Evolutionary conservation across 2,888 invertebrate species (phyloP), one percentile per base, ranked within the genome.

Genomic region (Ectemnius lituratus): DNA sequence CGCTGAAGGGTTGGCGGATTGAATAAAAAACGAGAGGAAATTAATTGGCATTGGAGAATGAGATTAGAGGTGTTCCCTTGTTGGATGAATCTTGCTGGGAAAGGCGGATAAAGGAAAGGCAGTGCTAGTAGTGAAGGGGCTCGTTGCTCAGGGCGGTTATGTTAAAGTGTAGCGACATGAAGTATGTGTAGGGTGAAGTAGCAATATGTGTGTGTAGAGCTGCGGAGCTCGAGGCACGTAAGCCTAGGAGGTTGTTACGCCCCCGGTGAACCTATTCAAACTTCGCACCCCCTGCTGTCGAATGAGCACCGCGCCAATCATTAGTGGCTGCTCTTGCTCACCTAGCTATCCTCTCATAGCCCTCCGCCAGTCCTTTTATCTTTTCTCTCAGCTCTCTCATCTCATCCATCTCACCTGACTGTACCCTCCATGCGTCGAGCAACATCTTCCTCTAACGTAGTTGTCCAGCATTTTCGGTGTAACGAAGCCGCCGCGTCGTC

Each of bases 11-110:
- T 23, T 37, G 37, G 0, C 1, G 37, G 4, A 37, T 37, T 37
- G 5, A 37, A 37, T 37, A 5, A 37, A 8, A 37, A 37, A 37
- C 37, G 37, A 37, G 8, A 8, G 37, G 37, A 8, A 8, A 37
- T 37, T 37, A 37, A 37, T 37, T 37, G 37, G 37, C 11, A 37
- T 37, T 23, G 11, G 37, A 37, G 11, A 37, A 37, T 11, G 4
- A 11, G 5, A 37, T 37, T 6, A 37, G 14, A 8, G 73, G 60
- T 59, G 16, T 58, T 65, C 73, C 80, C 79, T 84, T 81, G 80
- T 84, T 81, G 81, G 77, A 79, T 76, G 79, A 84, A 84, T 81
- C 80, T 76, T 67, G 52, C 67, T 62, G 62, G 71, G 68, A 73
- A 64, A 37, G 65, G 73, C 75, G 75, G 82, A 84, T 84, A 84